Evolutionary conservation across 2,113 vertebrate species (phyloP).

Genomic region (Triplophysa dalaica): DNA sequence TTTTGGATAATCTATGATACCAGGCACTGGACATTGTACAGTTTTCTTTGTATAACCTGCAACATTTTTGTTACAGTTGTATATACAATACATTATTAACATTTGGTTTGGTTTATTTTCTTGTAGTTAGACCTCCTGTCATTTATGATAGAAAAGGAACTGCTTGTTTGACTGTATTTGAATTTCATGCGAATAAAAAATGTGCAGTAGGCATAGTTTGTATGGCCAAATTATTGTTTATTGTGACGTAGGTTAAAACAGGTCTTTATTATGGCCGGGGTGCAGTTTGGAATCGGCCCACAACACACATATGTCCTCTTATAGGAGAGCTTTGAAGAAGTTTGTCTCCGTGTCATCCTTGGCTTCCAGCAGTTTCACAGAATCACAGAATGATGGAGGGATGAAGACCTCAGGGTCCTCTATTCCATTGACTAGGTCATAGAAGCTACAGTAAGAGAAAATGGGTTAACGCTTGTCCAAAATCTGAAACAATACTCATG

Average conservation of each 20-base stretch:
- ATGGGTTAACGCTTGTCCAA: not conserved
- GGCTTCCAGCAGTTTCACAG: not conserved
- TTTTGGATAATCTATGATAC: conserved; percentile 38
- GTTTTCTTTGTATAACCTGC: conserved; percentile 42
- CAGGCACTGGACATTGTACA: conserved; percentile 56
- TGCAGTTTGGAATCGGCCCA: not conserved
- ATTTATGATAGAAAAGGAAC: conserved; percentile 40
- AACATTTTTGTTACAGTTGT: conserved; percentile 3
- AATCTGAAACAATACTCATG: not conserved
- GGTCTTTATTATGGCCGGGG: not conserved
- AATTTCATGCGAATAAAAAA: conserved; percentile 27
- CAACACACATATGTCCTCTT: not conserved
- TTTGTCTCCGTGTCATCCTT: not conserved
- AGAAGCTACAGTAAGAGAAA: conserved; percentile 45
- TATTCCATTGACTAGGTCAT: conserved; percentile 50
- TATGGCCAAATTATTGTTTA: conserved; percentile 2
- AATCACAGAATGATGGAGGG: conserved; percentile 54
- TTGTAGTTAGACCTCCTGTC: conserved; percentile 20
- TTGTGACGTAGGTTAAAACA: not conserved
- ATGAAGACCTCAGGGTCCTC: conserved; percentile 52
- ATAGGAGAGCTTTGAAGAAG: conserved; percentile 46
- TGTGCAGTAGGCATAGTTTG: conserved; percentile 24
- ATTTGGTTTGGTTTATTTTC: conserved; percentile 18
- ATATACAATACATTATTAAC: conserved; percentile 6
- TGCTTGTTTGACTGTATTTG: conserved; percentile 42